phyloP scores from a whole-genome alignment of 2,113 vertebrate species.

The Strigops habroptila region DNA sequence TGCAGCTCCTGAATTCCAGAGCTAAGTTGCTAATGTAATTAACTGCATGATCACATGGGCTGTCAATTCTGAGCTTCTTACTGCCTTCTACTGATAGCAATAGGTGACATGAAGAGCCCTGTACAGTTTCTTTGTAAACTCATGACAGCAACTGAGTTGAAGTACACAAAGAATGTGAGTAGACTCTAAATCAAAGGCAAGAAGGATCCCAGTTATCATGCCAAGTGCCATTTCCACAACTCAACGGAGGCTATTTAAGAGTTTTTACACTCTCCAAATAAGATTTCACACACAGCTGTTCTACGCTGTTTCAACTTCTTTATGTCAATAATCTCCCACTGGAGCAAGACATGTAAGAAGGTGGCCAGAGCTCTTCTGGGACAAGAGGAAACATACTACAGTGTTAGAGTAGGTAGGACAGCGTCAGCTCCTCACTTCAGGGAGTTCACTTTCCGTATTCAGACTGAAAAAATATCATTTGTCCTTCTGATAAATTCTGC shows the following conservation, averaged over 20 bases:
- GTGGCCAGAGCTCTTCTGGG: background rate
- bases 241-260: background rate
- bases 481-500: background rate
- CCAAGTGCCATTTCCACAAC: background rate
- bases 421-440: background rate
- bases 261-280: background rate
- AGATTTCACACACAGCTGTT: background rate
- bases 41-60: background rate
- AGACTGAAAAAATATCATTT: background rate
- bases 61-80: background rate
- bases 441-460: background rate
- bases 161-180: background rate
- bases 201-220: background rate
- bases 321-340: background rate
- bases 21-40: background rate
- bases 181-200: background rate
- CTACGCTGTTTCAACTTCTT: background rate
- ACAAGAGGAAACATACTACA: background rate
- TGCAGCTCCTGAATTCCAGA: background rate
- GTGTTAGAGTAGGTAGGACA: accelerated
- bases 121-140: background rate
- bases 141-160: background rate
- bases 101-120: background rate
- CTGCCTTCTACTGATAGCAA: background rate
- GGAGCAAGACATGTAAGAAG: background rate